Base-by-base conservation (phyloP, 1,140 invertebrate genomes). In the Drosophila tani region DNA sequence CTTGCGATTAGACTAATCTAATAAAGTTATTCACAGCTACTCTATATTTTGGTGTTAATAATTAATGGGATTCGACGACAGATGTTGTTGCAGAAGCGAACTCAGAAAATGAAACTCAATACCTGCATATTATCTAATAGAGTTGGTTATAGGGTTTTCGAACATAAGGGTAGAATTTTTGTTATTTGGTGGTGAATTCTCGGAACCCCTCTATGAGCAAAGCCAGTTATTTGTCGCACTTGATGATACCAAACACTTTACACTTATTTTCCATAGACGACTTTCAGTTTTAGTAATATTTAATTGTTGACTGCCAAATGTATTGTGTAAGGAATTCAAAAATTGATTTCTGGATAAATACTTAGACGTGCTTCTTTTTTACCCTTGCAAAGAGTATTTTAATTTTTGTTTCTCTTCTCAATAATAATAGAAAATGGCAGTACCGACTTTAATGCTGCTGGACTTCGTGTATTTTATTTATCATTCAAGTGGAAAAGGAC, bases 401-500 rank as follows among this genome's bases (percentile, higher is more conserved):
- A n/a, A n/a, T n/a, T n/a, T 35, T 38, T 38, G 0, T 14, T 12
- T 38, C 12, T 14, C 35, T 35, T 35, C 35, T 12, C 35, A 35
- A 35, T 35, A 12, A 35, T 12, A 19, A 51, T 17, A 6, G 11
- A 14, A 53, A 38, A 55, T 38, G 24, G n/a, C n/a, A 1, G 14
- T 27, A 35, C 9, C 5, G 7, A 66, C 51, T 29, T 56, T 55
- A 41, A 55, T 46, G 60, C 60, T 60, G 24, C 53, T 57, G 7
- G 12, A 2, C 17, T 38, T 7, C 46, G 8, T 66, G 21, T 60
- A 35, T 75, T 55, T 32, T 62, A 47, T 63, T 68, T 77, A 45
- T 35, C 68, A 83, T 56, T 81, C 58, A 60, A 83, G 77, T 88
- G 77, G 57, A 87, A 88, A 81, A 83, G 40, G 46, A 87, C 84